Base-by-base conservation (phyloP, 2,888 invertebrate genomes). In the Habrosyne pyritoides region DNA sequence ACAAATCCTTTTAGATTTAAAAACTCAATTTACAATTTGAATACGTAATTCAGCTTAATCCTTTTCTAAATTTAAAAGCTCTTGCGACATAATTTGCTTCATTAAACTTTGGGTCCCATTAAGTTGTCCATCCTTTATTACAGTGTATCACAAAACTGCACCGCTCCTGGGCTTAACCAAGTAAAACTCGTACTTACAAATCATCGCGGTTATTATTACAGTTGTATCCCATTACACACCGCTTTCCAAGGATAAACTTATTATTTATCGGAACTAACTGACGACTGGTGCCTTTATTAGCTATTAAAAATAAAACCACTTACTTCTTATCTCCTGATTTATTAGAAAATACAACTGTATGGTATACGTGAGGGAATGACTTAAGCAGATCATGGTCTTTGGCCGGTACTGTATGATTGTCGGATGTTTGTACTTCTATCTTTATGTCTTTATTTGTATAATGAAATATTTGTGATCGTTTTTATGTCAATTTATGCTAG, bases 161-260 rank as follows among this genome's bases (percentile, higher is more conserved):
- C 73, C 79, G 84, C 86, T 83, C 60, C 83, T 72, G 81, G 76
- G 77, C 75, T 84, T 82, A 81, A 60, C 42, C 33, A 49, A 60
- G 62, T 64, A 64, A 56, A 57, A 55, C 62, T 59, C 56, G 59
- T 76, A 77, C 83, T 82, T 82, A 86, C 84, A 87, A 85, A 87
- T 84, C 86, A 85, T 81, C 84, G 71, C 61, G 60, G 55, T 77
- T 69, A 82, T 84, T 81, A 86, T 79, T 71, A 78, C 80, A 81
- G 72, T 66, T 58, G 73, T 75, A 81, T 80, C 81, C 83, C 83
- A 83, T 86, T 84, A 87, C 77, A 51, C 61, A 55, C 64, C 71
- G 74, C 82, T 83, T 79, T 80, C 82, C 77, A 73, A 73, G 86
- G 83, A 84, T 87, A 84, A 86, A 84, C 81, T 74, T 81, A 80